phyloP scores from a whole-genome alignment of 2,113 vertebrate species.

The Calonectris borealis region DNA sequence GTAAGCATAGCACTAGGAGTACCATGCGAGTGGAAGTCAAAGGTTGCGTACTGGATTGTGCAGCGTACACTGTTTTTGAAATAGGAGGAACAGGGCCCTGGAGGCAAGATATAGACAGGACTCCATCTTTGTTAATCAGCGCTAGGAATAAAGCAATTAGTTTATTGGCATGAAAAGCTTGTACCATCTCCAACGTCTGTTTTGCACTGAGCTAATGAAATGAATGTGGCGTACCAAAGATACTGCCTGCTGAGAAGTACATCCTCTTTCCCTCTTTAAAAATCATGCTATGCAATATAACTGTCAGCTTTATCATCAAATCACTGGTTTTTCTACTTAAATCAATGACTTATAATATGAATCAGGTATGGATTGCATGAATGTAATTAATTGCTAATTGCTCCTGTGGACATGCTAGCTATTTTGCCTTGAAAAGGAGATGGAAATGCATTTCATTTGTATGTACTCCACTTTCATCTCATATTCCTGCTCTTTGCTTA shows the following conservation, averaged over 20 bases:
- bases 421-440: neutral
- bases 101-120: neutral
- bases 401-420: neutral
- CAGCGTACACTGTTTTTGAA: neutral
- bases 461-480: neutral
- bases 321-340: neutral
- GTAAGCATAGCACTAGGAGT: neutral
- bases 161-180: neutral
- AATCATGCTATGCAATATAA: neutral
- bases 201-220: neutral
- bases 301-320: neutral
- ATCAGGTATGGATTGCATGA: neutral
- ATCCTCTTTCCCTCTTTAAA: neutral
- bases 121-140: neutral
- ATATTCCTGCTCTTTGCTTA: neutral
- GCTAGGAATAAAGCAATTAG: neutral
- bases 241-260: neutral
- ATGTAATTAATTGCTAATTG: neutral
- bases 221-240: neutral
- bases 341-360: neutral
- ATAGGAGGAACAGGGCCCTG: neutral
- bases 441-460: neutral
- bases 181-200: neutral
- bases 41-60: neutral
- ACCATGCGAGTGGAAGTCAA: neutral